Percentiles rank a stretch among this genome's conserved stretches.
Evolutionary conservation across 2,797 vertebrate genomes (phyloP).

Genomic region (Lepus townsendii): DNA sequence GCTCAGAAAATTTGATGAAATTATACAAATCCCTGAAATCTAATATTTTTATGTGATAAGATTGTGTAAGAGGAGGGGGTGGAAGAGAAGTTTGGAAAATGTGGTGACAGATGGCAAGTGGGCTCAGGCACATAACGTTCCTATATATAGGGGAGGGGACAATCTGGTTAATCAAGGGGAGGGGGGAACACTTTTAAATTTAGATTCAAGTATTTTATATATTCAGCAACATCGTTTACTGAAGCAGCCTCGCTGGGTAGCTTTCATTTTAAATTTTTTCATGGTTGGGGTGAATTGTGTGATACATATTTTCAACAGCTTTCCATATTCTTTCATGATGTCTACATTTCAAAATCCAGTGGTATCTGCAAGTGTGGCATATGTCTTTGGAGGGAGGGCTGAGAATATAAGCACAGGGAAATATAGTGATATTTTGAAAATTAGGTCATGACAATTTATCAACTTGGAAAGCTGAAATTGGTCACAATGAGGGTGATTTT

Average conservation of each 20-base stretch:
- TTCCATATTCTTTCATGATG: slow-evolving; percentile 75
- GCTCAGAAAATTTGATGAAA: slow-evolving; percentile 81
- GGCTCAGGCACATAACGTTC: slow-evolving; percentile 84
- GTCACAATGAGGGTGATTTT: background rate
- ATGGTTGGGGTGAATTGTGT: slow-evolving; percentile 70
- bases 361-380: slow-evolving; percentile 47
- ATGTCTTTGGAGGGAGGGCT: slow-evolving; percentile 65
- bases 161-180: slow-evolving; percentile 85
- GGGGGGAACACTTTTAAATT: slow-evolving; percentile 83
- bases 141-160: slow-evolving; percentile 87
- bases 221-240: slow-evolving; percentile 82
- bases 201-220: slow-evolving; percentile 85
- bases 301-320: slow-evolving; percentile 82
- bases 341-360: slow-evolving; percentile 77
- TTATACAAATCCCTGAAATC: slow-evolving; percentile 85
- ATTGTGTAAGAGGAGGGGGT: slow-evolving; percentile 85
- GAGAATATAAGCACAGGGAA: slow-evolving; percentile 72
- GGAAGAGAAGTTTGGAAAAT: slow-evolving; percentile 84
- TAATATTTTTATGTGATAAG: slow-evolving; percentile 87
- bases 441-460: slow-evolving; percentile 39
- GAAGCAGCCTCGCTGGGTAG: slow-evolving; percentile 73
- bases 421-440: slow-evolving; percentile 66
- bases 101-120: slow-evolving; percentile 85
- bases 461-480: slow-evolving; percentile 23
- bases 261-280: slow-evolving; percentile 78